These are phyloP conservation scores for Achlya flavicornis DNA, from an alignment of 2,888 invertebrate genomes.

Conservation along the genomic window DNA sequence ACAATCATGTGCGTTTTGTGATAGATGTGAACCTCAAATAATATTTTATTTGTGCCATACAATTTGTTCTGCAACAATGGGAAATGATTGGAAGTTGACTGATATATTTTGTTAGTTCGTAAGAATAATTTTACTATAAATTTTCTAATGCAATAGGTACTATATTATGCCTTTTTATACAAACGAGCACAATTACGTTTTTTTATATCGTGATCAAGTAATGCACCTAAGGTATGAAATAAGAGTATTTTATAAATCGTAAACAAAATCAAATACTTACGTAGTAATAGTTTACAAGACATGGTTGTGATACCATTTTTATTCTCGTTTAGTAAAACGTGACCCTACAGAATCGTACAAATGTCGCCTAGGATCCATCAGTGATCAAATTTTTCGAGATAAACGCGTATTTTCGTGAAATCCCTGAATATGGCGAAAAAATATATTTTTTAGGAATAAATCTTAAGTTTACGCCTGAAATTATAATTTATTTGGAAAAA, in stretches of 20 bases:
- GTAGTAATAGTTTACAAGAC: slow-evolving; percentile 38
- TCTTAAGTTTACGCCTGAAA: no score
- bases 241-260: slow-evolving; percentile 25
- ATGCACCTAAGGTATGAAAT: slow-evolving; percentile 18
- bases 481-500: no score
- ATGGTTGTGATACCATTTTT: slow-evolving; percentile 50
- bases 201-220: slow-evolving; percentile 5
- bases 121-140: slow-evolving; percentile 29
- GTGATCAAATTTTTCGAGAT: no score
- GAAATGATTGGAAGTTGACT: slow-evolving; percentile 47
- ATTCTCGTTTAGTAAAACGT: slow-evolving; percentile 29
- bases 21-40: slow-evolving; percentile 50
- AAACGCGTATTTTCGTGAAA: no score
- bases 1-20: slow-evolving; percentile 54
- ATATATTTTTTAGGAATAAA: no score
- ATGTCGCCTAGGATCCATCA: no score
- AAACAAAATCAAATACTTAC: slow-evolving; percentile 5
- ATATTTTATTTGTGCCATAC: slow-evolving; percentile 57
- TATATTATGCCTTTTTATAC: neutral
- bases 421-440: no score
- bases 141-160: neutral
- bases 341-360: slow-evolving; percentile 28
- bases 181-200: neutral
- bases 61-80: slow-evolving; percentile 30
- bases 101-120: slow-evolving; percentile 39